Evolutionary conservation across 64 coral and sea anemone genomes (phyloP).

Genomic region (Actinia equina): DNA sequence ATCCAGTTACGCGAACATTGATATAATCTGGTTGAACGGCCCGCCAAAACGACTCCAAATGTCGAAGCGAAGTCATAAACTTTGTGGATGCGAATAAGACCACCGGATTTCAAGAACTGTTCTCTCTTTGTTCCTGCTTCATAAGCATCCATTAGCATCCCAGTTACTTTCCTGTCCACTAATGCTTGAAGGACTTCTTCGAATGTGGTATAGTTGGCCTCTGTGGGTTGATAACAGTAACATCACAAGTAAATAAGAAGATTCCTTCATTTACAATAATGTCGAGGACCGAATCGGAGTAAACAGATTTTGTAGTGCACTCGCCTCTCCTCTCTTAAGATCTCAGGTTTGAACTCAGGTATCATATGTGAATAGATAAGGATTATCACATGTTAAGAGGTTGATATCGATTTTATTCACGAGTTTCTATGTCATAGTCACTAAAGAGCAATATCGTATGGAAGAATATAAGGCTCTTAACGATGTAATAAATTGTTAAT

Average conservation of each 20-base stretch:
- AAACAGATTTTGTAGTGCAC: too few species aligned
- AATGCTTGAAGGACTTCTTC: slow-evolving; percentile 29
- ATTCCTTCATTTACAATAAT: too few species aligned
- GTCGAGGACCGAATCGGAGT: too few species aligned
- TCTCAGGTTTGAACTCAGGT: too few species aligned
- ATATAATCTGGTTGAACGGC: slow-evolving; percentile 22
- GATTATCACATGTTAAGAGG: too few species aligned
- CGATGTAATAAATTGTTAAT: too few species aligned
- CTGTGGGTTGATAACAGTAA: neutral
- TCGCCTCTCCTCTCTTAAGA: too few species aligned
- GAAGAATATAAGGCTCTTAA: too few species aligned
- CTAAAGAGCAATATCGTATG: too few species aligned
- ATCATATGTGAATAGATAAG: too few species aligned
- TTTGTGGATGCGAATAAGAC: slow-evolving; percentile 17
- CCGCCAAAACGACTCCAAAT: slow-evolving; percentile 38
- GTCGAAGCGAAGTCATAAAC: slow-evolving; percentile 38
- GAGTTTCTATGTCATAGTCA: too few species aligned
- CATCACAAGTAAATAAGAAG: neutral
- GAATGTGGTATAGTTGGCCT: slow-evolving; percentile 15
- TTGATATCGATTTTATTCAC: too few species aligned
- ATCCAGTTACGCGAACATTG: slow-evolving; percentile 37
- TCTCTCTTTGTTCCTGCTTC: slow-evolving; percentile 39
- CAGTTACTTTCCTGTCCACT: slow-evolving; percentile 1
- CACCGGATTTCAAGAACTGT: neutral
- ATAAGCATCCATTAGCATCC: slow-evolving; percentile 42